Conservation (phyloP, 2,888 invertebrate species). For the Amaurobius ferox region DNA sequence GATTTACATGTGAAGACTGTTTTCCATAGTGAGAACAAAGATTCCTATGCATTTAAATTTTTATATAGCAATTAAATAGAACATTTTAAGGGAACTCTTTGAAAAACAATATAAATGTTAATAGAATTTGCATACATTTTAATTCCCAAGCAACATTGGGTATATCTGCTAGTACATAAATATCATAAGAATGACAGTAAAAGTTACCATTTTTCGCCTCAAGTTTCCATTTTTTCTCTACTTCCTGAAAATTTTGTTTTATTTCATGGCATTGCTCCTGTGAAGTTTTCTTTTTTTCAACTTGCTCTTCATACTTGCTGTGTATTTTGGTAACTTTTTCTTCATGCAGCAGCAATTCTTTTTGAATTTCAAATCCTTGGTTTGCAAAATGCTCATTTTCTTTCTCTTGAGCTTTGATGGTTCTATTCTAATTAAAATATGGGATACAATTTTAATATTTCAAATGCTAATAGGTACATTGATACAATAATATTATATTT, state of each 20-base stretch:
- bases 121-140: no score
- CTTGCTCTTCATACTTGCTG: slow-evolving; percentile 15
- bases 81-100: no score
- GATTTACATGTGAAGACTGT: no score
- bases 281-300: slow-evolving; percentile 14
- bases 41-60: no score
- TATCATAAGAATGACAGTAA: no score
- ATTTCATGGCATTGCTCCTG: slow-evolving; percentile 4
- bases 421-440: slow-evolving; percentile 36
- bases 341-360: slow-evolving; percentile 38
- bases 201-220: slow-evolving; percentile 37
- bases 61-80: no score
- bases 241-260: slow-evolving; percentile 19
- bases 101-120: no score
- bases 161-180: no score
- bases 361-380: slow-evolving; percentile 58
- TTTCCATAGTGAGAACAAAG: no score
- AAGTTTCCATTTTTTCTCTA: slow-evolving; percentile 9
- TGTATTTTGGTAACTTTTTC: slow-evolving; percentile 35
- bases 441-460: neutral
- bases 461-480: no score
- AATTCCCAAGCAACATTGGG: no score
- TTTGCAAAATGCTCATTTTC: slow-evolving; percentile 53
- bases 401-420: slow-evolving; percentile 36
- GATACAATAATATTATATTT: no score